A percentile compares a stretch with the other conserved stretches of the same genome.
Evolutionary conservation across 2,797 vertebrate species (phyloP).

Genomic region (Spinus olivaceus): DNA sequence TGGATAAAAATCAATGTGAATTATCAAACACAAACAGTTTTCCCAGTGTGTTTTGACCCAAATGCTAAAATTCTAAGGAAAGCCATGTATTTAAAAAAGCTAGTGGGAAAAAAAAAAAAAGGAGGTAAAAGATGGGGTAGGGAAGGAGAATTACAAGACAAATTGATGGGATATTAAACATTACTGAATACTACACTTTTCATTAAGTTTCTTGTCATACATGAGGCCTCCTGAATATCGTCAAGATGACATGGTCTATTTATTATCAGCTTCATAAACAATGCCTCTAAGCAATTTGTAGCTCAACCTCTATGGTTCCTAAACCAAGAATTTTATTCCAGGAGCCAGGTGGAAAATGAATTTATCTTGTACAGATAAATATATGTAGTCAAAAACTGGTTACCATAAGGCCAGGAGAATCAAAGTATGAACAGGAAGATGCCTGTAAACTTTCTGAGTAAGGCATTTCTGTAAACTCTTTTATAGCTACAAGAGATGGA

Average conservation of each 20-base stretch:
- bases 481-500: slow-evolving; percentile 60
- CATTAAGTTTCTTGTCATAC: neutral
- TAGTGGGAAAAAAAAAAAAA: neutral
- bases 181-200: neutral
- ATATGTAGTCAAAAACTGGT: neutral
- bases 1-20: neutral
- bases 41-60: neutral
- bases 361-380: neutral
- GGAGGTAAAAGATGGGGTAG: neutral
- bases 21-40: neutral
- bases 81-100: neutral
- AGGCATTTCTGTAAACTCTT: neutral
- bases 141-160: neutral
- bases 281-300: neutral
- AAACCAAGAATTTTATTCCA: neutral
- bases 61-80: neutral
- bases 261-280: neutral
- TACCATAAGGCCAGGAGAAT: slow-evolving; percentile 62
- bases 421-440: slow-evolving; percentile 18
- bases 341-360: neutral
- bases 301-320: neutral
- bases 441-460: slow-evolving; percentile 29
- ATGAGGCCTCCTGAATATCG: neutral
- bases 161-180: neutral
- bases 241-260: neutral